phyloP scores from a whole-genome alignment of 2,797 vertebrate species.

The Hoplostethus atlanticus region DNA sequence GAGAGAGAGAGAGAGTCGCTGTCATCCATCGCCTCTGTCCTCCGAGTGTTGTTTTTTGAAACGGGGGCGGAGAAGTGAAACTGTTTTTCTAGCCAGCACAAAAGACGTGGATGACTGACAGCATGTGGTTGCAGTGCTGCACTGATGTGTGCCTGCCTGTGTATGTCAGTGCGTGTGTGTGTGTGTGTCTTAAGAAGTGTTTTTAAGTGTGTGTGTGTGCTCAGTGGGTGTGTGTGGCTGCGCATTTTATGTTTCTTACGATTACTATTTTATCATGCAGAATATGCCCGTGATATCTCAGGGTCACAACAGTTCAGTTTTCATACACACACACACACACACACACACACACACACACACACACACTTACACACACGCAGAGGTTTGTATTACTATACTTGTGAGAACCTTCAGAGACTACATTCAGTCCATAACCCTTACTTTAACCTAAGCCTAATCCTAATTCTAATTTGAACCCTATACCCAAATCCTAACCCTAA shows the following conservation, averaged over 20 bases:
- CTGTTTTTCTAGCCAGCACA: neutral
- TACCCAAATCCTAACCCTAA: too few species aligned
- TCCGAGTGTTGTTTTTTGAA: conserved; percentile 1
- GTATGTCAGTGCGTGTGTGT: neutral
- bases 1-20: conserved; percentile 3
- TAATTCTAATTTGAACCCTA: too few species aligned
- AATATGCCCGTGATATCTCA: neutral
- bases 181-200: neutral
- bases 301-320: neutral
- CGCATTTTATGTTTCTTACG: neutral
- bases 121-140: neutral
- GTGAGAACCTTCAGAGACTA: too few species aligned
- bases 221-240: neutral
- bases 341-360: neutral
- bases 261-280: neutral
- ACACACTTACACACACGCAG: too few species aligned
- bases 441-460: too few species aligned
- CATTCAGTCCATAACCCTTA: too few species aligned
- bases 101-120: neutral
- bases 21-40: conserved; percentile 4
- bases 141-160: neutral
- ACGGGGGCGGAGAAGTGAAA: neutral
- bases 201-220: neutral
- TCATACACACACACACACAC: neutral
- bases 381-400: too few species aligned